Conservation (phyloP, 2,113 vertebrate species). For the Thryonomys swinderianus region DNA sequence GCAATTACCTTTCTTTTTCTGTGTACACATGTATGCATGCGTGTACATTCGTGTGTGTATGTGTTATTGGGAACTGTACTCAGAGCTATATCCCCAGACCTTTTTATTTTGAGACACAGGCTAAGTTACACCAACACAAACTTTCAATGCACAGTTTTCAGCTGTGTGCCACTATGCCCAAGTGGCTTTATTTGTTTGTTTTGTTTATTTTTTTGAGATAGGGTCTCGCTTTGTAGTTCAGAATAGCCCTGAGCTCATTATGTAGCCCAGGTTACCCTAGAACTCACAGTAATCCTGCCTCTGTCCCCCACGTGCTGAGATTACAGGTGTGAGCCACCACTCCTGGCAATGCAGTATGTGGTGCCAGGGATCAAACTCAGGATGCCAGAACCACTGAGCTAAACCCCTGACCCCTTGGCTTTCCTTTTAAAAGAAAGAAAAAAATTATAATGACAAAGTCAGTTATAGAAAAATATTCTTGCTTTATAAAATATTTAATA, state of each 20-base stretch:
- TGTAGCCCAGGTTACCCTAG: no score
- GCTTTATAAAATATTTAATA: constrained; percentile 35
- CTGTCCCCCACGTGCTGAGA: no score
- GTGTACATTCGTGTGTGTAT: not conserved
- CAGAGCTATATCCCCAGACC: not conserved
- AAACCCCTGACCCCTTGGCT: no score
- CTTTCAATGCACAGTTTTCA: not conserved
- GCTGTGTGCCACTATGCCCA: not conserved
- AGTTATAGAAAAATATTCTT: constrained; percentile 20
- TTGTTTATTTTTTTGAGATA: no score
- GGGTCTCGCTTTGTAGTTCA: no score
- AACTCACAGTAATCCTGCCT: no score
- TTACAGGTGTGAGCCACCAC: no score
- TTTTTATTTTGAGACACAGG: not conserved
- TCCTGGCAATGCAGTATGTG: no score
- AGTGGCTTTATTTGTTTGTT: not conserved
- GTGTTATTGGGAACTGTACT: not conserved
- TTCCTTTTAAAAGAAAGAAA: constrained; percentile 1
- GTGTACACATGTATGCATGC: not conserved
- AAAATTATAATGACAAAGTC: not conserved
- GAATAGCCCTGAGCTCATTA: no score
- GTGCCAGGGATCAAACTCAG: no score
- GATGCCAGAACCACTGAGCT: no score
- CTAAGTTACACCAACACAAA: not conserved
- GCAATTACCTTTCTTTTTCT: not conserved